Conservation (phyloP, 2,113 vertebrate species). For the Corvus hawaiiensis region DNA sequence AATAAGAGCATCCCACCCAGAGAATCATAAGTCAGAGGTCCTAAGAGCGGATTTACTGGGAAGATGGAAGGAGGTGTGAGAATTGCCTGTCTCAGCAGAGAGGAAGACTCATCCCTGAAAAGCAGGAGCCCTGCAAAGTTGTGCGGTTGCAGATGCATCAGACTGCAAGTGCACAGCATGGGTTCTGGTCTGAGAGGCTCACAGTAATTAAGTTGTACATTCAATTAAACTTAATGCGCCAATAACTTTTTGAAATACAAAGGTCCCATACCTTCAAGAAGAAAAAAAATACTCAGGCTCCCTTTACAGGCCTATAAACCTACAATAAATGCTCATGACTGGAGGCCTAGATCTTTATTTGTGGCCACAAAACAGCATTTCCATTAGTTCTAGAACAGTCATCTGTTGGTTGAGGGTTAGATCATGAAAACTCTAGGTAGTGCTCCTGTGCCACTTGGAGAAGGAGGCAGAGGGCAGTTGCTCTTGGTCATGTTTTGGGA, state of each 20-base stretch:
- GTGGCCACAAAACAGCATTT: neutral
- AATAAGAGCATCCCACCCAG: neutral
- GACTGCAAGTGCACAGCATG: neutral
- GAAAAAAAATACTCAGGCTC: neutral
- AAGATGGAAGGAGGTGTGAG: neutral
- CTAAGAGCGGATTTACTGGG: neutral
- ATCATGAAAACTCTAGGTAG: neutral
- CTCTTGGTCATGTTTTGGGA: neutral
- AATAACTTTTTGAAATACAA: slow-evolving; percentile 1
- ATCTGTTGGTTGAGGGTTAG: neutral
- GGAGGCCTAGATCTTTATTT: neutral
- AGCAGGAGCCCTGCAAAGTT: neutral
- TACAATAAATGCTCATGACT: neutral
- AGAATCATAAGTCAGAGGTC: neutral
- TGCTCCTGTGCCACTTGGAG: neutral
- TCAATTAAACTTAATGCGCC: slow-evolving; percentile 13
- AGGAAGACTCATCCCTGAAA: neutral
- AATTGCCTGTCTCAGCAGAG: neutral
- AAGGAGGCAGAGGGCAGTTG: neutral
- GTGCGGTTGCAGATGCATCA: neutral
- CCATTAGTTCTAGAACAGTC: neutral
- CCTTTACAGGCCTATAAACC: slow-evolving; percentile 11
- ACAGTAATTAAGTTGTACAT: neutral
- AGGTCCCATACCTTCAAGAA: neutral
- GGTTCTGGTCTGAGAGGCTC: neutral